Evolutionary conservation across 1,140 invertebrate species (phyloP).

Genomic region (Drosophila tani): DNA sequence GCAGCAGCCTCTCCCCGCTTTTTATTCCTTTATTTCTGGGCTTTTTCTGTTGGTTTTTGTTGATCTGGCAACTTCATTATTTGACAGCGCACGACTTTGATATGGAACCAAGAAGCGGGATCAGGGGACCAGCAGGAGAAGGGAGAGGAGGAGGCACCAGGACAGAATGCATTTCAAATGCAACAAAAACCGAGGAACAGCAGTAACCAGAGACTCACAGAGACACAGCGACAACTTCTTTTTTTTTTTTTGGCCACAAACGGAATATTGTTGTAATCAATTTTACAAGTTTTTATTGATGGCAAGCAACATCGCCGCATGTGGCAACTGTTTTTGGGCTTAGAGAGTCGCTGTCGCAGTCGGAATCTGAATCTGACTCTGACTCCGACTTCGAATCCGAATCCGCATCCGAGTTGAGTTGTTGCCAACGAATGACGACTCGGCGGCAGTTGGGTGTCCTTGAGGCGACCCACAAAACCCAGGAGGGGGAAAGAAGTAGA

Average conservation of each 20-base stretch:
- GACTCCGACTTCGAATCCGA: not conserved
- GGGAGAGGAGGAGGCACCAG: slow-evolving; percentile 5
- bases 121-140: slow-evolving; percentile 1
- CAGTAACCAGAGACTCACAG: slow-evolving; percentile 17
- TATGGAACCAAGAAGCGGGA: slow-evolving; percentile 50
- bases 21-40: slow-evolving; percentile 25
- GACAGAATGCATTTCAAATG: slow-evolving; percentile 57
- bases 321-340: slow-evolving; percentile 62
- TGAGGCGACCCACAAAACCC: slow-evolving; percentile 23
- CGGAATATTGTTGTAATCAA: slow-evolving; percentile 74
- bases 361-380: slow-evolving; percentile 16
- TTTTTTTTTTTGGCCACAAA: slow-evolving; percentile 35
- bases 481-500: not conserved
- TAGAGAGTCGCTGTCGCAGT: slow-evolving; percentile 2
- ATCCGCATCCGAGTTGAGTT: slow-evolving; percentile 16
- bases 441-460: slow-evolving; percentile 45
- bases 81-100: slow-evolving; percentile 82
- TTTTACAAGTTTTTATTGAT: slow-evolving; percentile 80
- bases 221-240: slow-evolving; percentile 30
- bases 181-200: slow-evolving; percentile 27
- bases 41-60: slow-evolving; percentile 73
- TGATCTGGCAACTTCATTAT: slow-evolving; percentile 82
- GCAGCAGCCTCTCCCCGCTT: slow-evolving; percentile 54
- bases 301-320: slow-evolving; percentile 52
- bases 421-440: slow-evolving; percentile 13